Base-by-base conservation (phyloP, 2,797 vertebrate genomes). In the Iguana delicatissima region DNA sequence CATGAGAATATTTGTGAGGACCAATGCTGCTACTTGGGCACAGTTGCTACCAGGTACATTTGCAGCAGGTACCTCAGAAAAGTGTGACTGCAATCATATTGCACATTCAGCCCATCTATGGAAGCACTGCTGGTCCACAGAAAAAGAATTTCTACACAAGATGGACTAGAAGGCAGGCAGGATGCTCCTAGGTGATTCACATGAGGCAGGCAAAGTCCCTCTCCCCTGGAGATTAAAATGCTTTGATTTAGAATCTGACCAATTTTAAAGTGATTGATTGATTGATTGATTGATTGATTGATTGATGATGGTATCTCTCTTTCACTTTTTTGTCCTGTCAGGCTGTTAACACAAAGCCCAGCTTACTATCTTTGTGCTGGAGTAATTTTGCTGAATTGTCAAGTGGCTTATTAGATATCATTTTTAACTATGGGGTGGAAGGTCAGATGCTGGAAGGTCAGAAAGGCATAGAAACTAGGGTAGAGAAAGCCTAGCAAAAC, bases 391-490 rank as follows among this genome's bases (percentile, higher is more conserved):
- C 22, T 74, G 72, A 46, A 55, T 57, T 38, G 46, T 67, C n/a
- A 77, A 76, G 24, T 62, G 42, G 13, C 13, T 77, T 83, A 55
- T 20, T 55, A 55, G 38, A 55, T 55, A 80, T 80, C 29, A 16
- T 81, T 26, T 46, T 88, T 42, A 35, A 55, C 81, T 88, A 69
- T 52, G 38, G 87, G 69, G 7, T 62, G n/a, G n/a, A n/a, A n/a
- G n/a, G 73, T 38, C 52, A 86, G 69, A 80, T 6, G 80, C 3
- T 32, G 52, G 90, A 46, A 77, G 35, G 74, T 94, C 29, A 69
- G 72, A 79, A 81, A 13, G 85, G 89, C 50, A 80, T 85, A 0
- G 18, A 92, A 59, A 74, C 6, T 4, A n/a, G 52, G 35, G 35
- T 26, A 55, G 0, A 4, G 4, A 46, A 38, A 26, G 16, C 26